Evolutionary conservation across 2,888 invertebrate genomes (phyloP).

Genomic region (Drosophila affinis): DNA sequence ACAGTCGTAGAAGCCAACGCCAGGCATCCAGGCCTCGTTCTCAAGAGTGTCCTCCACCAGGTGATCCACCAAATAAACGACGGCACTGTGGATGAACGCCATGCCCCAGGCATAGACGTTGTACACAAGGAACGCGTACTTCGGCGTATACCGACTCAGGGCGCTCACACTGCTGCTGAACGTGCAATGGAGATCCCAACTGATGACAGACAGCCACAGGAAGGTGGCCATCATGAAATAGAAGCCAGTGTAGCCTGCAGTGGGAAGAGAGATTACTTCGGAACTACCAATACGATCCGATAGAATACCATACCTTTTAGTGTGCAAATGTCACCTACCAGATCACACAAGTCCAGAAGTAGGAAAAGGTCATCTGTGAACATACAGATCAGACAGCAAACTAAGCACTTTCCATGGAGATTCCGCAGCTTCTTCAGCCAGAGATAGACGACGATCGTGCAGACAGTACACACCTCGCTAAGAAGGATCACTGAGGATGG

Average conservation of each 20-base stretch:
- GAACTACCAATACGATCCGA: background rate
- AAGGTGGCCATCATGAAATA: conserved; percentile 91
- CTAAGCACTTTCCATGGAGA: conserved; percentile 89
- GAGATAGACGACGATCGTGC: conserved; percentile 88
- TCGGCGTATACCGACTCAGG: conserved; percentile 46
- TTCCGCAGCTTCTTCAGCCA: conserved; percentile 88
- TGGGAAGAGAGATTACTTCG: background rate
- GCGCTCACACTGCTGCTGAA: conserved; percentile 56
- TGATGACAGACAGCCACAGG: conserved; percentile 94
- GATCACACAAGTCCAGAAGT: conserved; percentile 85
- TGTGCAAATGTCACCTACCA: background rate
- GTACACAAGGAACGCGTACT: conserved; percentile 69
- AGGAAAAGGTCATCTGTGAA: conserved; percentile 85
- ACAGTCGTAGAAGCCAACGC: conserved; percentile 85
- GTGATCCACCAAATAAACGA: conserved; percentile 75
- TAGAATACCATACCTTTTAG: conserved; percentile 8
- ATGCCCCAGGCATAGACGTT: conserved; percentile 79
- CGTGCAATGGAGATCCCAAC: conserved; percentile 91
- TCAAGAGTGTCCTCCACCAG: conserved; percentile 32
- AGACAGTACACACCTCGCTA: conserved; percentile 88
- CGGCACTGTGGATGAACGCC: conserved; percentile 59
- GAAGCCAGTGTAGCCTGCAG: conserved; percentile 83
- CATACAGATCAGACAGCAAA: conserved; percentile 88
- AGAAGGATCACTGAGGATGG: conserved; percentile 86
- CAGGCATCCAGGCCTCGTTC: conserved; percentile 82